Evolutionary conservation across 1,140 invertebrate species (phyloP).

Genomic region (Trialeurodes vaporariorum): DNA sequence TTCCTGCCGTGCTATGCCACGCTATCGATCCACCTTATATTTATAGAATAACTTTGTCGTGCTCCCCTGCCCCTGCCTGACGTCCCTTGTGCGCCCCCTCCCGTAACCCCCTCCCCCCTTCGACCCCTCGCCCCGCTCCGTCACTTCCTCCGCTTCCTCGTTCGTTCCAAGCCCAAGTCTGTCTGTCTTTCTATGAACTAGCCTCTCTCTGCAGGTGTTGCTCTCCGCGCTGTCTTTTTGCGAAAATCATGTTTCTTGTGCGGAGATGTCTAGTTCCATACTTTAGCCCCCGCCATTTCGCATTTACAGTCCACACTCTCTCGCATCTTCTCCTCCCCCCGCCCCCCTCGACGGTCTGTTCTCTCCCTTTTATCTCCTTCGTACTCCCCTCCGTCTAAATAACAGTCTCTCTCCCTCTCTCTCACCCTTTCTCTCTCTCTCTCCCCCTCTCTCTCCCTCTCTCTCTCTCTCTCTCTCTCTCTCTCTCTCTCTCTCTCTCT

Average conservation of each 20-base stretch:
- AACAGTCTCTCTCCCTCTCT: slow-evolving; percentile 3
- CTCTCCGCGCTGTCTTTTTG: neutral
- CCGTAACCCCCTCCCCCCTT: neutral
- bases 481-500: neutral
- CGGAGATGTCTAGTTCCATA: neutral
- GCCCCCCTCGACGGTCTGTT: neutral
- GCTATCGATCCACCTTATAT: neutral
- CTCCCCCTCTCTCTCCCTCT: slow-evolving; percentile 3
- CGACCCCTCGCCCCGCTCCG: neutral
- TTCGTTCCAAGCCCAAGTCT: neutral
- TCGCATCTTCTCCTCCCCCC: neutral
- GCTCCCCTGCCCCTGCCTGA: no score
- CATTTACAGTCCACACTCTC: neutral
- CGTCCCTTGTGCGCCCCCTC: no score
- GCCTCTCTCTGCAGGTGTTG: neutral
- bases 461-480: neutral
- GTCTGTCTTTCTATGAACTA: neutral
- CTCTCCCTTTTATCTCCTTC: no score
- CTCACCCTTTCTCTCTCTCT: slow-evolving; percentile 3
- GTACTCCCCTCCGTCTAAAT: no score
- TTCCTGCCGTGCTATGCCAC: neutral
- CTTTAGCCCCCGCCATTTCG: neutral
- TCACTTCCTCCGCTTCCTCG: neutral
- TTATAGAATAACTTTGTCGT: neutral
- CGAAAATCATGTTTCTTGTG: neutral